Base-by-base conservation (phyloP, 2,888 invertebrate genomes). In the Dicyrtoma fusca region DNA sequence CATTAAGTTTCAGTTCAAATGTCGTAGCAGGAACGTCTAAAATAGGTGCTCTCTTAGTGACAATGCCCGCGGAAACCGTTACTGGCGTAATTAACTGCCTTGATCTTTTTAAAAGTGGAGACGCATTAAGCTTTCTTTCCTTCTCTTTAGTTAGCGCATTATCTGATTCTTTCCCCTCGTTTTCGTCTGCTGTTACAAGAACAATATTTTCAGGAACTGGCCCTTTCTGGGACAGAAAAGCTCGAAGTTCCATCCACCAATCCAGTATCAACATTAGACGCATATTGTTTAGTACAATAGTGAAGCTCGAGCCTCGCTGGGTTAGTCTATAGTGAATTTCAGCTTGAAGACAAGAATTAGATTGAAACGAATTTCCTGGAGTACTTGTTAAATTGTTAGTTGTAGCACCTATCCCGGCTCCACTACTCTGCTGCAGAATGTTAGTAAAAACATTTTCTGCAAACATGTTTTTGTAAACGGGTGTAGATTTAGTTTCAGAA, bases 221-320 rank as follows among this genome's bases (percentile, higher is more conserved):
- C 42, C 77, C 77, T 63, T 73, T 71, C 63, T 79, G 78, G 0
- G 73, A 72, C 66, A 97, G 86, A 84, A 94, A 97, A 82, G 92
- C 90, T 79, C 89, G 86, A 0, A 93, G 89, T 8, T 90, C 88
- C 83, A 94, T 90, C 89, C 96, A 91, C 94, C 96, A 97, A 84
- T 96, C 95, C 81, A 96, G 87, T 76, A 97, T 91, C 0, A 94
- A 92, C 88, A 97, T 94, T 72, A 97, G 85, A 49, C 96, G 87
- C 95, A 97, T 96, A 83, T 95, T 95, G 85, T 97, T 96, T 69
- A 97, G 86, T 59, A 97, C 86, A 75, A 97, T 89, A 1, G 95
- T 95, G 81, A 94, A 94, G 77, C 92, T 90, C 0, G 78, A 73
- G 3, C 76, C 78, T 53, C 73, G 55, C 26, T 66, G 71, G 0